Evolutionary conservation across 2,113 vertebrate species (phyloP).

Genomic region (Ameiurus melas): DNA sequence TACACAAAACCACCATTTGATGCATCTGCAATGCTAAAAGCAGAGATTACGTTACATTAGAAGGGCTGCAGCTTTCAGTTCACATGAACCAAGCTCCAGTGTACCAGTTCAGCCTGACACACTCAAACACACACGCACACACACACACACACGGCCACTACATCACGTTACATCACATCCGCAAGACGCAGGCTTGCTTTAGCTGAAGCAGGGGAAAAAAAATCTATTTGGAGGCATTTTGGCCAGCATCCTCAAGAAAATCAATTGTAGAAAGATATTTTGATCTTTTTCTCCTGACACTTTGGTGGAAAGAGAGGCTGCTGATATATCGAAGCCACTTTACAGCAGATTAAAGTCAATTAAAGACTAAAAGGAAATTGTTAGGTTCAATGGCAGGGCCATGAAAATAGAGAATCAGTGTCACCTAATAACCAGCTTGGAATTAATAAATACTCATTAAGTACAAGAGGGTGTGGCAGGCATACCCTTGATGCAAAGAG

Average conservation of each 20-base stretch:
- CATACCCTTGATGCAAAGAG: neutral
- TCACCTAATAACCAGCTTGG: neutral
- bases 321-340: constrained; percentile 9
- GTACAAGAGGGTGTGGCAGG: neutral
- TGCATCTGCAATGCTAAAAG: constrained; percentile 41
- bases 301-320: constrained; percentile 14
- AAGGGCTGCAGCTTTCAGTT: constrained; percentile 31
- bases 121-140: too few species aligned
- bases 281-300: neutral
- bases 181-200: constrained; percentile 23
- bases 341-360: neutral
- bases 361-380: neutral
- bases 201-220: neutral
- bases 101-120: constrained; percentile 26
- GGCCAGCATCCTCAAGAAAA: neutral
- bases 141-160: neutral
- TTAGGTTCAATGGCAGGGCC: neutral
- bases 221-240: neutral
- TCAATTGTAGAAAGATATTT: neutral
- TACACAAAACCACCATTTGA: constrained; percentile 26
- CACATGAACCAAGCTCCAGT: constrained; percentile 9
- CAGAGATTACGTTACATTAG: constrained; percentile 23
- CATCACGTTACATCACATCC: neutral
- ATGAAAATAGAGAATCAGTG: neutral
- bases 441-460: constrained; percentile 35